phyloP scores from a whole-genome alignment of 2,797 vertebrate species.

The Aplochiton taeniatus region DNA sequence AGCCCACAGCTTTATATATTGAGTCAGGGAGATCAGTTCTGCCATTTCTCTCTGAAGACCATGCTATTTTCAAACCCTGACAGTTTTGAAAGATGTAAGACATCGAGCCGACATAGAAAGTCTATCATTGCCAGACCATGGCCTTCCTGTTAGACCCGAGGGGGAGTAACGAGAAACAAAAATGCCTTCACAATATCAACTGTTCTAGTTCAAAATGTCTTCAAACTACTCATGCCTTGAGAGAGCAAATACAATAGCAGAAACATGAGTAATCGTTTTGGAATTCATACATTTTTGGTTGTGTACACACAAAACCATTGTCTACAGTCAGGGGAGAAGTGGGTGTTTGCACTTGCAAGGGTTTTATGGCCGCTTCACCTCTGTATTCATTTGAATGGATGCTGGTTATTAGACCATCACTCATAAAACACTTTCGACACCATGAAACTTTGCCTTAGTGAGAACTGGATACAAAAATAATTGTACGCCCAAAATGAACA shows the following conservation, averaged over 20 bases:
- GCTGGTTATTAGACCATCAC: slow-evolving; percentile 4
- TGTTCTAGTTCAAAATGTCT: slow-evolving; percentile 1
- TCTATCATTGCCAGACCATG: slow-evolving; percentile 7
- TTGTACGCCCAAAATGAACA: slow-evolving; percentile 14
- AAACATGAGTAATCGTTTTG: slow-evolving; percentile 9
- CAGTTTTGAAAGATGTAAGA: slow-evolving; percentile 8
- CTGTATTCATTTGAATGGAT: slow-evolving; percentile 14
- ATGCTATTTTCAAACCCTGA: slow-evolving; percentile 2
- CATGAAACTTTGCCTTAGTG: slow-evolving; percentile 1
- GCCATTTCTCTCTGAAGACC: slow-evolving; percentile 1
- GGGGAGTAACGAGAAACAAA: slow-evolving; percentile 1
- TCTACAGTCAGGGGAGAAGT: slow-evolving; percentile 4
- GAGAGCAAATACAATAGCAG: not conserved
- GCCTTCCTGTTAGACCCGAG: slow-evolving; percentile 4
- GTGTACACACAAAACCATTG: slow-evolving; percentile 5
- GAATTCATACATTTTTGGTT: slow-evolving; percentile 36
- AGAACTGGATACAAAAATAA: not conserved
- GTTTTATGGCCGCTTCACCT: slow-evolving; percentile 20
- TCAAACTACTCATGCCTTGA: not conserved
- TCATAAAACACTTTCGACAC: slow-evolving; percentile 6
- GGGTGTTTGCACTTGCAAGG: slow-evolving; percentile 24
- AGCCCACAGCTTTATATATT: slow-evolving; percentile 12
- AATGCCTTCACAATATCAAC: not conserved
- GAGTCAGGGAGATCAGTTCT: not conserved
- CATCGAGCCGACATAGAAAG: slow-evolving; percentile 13